Evolutionary conservation across 2,797 vertebrate species (phyloP).

Genomic region (Lophotriccus pileatus): DNA sequence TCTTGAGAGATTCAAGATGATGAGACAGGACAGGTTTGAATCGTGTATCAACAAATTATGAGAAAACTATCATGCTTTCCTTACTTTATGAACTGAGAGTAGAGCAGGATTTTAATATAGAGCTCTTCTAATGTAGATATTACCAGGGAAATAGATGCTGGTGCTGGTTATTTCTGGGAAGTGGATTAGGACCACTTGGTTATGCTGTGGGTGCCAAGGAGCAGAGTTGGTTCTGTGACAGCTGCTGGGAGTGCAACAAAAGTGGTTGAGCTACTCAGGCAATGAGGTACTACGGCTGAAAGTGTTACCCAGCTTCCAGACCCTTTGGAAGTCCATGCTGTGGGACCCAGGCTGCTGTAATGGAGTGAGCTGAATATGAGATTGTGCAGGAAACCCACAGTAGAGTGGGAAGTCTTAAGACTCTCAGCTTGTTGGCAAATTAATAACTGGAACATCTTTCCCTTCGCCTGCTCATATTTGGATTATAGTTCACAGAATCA

Average conservation of each 20-base stretch:
- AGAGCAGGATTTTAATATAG: background rate
- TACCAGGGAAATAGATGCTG: background rate
- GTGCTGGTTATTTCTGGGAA: background rate
- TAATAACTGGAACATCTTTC: background rate
- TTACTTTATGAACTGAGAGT: background rate
- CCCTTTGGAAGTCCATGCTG: too few species aligned
- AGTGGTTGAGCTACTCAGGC: background rate
- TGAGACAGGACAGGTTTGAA: background rate
- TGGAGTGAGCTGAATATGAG: background rate
- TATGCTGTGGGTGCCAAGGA: background rate
- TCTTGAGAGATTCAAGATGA: background rate
- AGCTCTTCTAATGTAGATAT: background rate
- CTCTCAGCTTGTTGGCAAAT: background rate
- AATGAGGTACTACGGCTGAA: background rate
- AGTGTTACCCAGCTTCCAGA: background rate
- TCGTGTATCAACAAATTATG: background rate
- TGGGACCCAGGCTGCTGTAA: background rate
- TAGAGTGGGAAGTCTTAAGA: background rate
- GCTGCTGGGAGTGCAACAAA: background rate
- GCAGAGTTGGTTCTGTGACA: background rate
- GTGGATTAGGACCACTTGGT: background rate
- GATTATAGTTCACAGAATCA: background rate
- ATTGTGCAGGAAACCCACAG: fast-evolving
- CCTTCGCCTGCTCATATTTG: background rate
- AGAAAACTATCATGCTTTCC: background rate